These are phyloP conservation scores for Otus sunia DNA, from an alignment of 2,113 vertebrate species.

Conservation along the genomic window DNA sequence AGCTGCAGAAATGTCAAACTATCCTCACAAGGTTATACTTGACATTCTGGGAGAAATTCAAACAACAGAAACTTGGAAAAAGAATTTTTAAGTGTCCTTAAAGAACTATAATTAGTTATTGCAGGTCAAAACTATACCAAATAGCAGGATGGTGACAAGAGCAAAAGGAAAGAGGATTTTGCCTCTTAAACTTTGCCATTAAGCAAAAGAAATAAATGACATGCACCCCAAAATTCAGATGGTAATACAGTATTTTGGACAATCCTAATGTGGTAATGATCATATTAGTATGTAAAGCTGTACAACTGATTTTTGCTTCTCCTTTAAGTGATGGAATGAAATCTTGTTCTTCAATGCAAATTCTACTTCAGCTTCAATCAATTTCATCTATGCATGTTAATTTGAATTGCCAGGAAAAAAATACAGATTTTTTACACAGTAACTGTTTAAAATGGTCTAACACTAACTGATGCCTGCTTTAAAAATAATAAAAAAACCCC, in stretches of 20 bases:
- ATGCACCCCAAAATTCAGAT: background rate
- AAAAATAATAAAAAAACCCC: background rate
- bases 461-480: background rate
- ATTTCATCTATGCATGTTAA: background rate
- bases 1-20: constrained; percentile 57
- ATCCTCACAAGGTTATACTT: constrained; percentile 47
- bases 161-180: background rate
- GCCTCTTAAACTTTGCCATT: background rate
- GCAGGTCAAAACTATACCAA: background rate
- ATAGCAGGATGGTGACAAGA: background rate
- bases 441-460: background rate
- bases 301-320: background rate
- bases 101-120: background rate
- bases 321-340: background rate
- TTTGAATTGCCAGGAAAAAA: background rate
- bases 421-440: background rate
- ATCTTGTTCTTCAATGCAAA: background rate
- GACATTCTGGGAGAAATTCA: constrained; percentile 42
- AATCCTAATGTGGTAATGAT: background rate
- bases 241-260: background rate
- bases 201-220: background rate
- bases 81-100: constrained; percentile 2
- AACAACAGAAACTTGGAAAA: constrained; percentile 45
- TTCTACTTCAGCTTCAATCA: background rate
- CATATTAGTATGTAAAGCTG: background rate